Conservation (phyloP, 2,797 vertebrate genomes). For the Arrhamphus sclerolepis region DNA sequence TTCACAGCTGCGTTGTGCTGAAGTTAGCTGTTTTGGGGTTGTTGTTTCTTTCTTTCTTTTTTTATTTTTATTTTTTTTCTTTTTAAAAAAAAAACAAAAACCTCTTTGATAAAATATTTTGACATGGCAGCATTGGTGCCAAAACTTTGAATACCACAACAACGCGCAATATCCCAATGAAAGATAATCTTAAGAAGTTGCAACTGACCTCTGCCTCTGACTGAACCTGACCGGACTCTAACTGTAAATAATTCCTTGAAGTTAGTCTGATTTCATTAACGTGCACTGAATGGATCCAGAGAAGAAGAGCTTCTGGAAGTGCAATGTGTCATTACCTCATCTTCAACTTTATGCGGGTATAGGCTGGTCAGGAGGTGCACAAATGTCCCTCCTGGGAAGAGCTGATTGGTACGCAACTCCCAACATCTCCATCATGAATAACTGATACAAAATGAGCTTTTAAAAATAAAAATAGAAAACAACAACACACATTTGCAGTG, state of each 20-base stretch:
- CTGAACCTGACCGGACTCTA: slow-evolving; percentile 52
- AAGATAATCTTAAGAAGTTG: slow-evolving; percentile 56
- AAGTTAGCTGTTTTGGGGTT: slow-evolving; percentile 61
- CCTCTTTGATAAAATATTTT: slow-evolving; percentile 74
- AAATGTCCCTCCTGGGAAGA: slow-evolving; percentile 25
- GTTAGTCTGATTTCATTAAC: slow-evolving; percentile 48
- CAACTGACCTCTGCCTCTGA: slow-evolving; percentile 70
- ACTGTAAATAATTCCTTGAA: slow-evolving; percentile 72
- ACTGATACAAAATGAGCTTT: slow-evolving; percentile 2
- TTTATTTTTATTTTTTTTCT: slow-evolving; percentile 62
- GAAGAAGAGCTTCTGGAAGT: slow-evolving; percentile 46
- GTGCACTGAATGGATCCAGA: slow-evolving; percentile 58
- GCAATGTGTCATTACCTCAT: slow-evolving; percentile 57
- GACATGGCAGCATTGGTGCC: slow-evolving; percentile 71
- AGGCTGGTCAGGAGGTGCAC: slow-evolving; percentile 23
- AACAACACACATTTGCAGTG: not conserved
- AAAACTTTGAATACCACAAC: slow-evolving; percentile 65
- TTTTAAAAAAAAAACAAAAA: slow-evolving; percentile 23
- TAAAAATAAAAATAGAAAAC: too few relatives aligned
- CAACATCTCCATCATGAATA: slow-evolving; percentile 15
- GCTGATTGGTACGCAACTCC: slow-evolving; percentile 4
- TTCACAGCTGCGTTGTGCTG: slow-evolving; percentile 62
- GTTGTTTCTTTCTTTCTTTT: too few relatives aligned
- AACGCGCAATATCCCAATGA: slow-evolving; percentile 64
- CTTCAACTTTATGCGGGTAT: slow-evolving; percentile 26